phyloP scores from a whole-genome alignment of 1,140 invertebrate genomes.

The Drosophila ambigua region DNA sequence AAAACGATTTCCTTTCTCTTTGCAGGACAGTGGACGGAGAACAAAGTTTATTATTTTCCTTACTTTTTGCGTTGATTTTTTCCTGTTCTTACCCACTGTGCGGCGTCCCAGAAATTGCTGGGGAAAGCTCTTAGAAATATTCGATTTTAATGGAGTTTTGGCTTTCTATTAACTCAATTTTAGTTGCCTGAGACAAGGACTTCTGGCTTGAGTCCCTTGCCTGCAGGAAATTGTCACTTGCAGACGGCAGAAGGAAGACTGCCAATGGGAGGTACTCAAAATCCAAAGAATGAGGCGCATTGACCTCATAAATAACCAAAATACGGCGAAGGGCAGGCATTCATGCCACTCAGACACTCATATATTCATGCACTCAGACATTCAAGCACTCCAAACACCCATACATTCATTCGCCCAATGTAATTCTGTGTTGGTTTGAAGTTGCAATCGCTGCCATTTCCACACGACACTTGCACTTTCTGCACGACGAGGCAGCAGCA shows the following conservation, averaged over 20 bases:
- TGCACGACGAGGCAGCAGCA: slow-evolving; percentile 17
- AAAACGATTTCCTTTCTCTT: slow-evolving; percentile 16
- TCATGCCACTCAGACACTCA: slow-evolving; percentile 19
- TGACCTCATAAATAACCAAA: slow-evolving; percentile 73
- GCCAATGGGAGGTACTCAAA: slow-evolving; percentile 6
- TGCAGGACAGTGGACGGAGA: neutral
- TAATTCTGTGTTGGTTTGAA: slow-evolving; percentile 44
- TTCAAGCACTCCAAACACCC: slow-evolving; percentile 2
- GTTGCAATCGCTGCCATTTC: slow-evolving; percentile 63
- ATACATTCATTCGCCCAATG: slow-evolving; percentile 13
- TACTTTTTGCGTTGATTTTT: neutral
- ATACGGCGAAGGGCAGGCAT: no score
- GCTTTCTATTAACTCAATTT: slow-evolving; percentile 3
- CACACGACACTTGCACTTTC: slow-evolving; percentile 78
- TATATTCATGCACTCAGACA: neutral
- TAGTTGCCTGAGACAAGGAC: slow-evolving; percentile 8
- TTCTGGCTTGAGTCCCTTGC: neutral
- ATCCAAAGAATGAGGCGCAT: slow-evolving; percentile 47
- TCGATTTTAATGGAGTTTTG: neutral
- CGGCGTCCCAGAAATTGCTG: neutral
- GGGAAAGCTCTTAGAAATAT: neutral
- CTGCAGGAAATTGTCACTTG: neutral
- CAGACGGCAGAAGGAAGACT: slow-evolving; percentile 1
- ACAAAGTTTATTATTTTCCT: neutral
- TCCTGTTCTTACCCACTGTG: neutral